These are phyloP conservation scores for Leptinotarsa rubiginosa DNA, from an alignment of 2,888 invertebrate species.

Conservation along the genomic window DNA sequence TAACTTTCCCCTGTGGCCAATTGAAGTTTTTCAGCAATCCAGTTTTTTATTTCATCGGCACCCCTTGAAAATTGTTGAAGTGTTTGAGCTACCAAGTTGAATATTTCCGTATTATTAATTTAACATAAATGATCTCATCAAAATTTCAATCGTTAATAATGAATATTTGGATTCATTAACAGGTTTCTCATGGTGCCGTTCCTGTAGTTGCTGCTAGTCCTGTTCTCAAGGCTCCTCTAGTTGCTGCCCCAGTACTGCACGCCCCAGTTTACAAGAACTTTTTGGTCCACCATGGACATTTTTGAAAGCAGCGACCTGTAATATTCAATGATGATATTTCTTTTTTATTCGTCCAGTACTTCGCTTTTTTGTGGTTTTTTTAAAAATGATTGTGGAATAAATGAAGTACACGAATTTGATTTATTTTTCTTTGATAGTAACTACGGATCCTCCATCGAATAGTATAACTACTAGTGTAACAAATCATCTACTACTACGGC, in stretches of 20 bases:
- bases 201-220: slow-evolving; percentile 13
- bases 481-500: too few species aligned
- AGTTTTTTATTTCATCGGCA: slow-evolving; percentile 99
- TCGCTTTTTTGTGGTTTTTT: too few species aligned
- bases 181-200: slow-evolving; percentile 16
- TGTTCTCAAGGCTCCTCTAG: slow-evolving; percentile 8
- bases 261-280: background rate
- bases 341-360: too few species aligned
- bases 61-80: slow-evolving; percentile 97
- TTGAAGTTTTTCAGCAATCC: slow-evolving; percentile 99
- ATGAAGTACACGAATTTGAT: too few species aligned
- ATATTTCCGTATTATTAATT: too few species aligned
- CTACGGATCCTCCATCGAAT: too few species aligned
- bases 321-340: too few species aligned
- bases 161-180: background rate
- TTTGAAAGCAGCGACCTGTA: too few species aligned
- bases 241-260: background rate
- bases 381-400: too few species aligned
- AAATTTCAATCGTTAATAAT: background rate
- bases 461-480: too few species aligned
- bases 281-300: background rate
- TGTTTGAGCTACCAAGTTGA: slow-evolving; percentile 69
- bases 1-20: slow-evolving; percentile 99
- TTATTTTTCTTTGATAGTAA: too few species aligned
- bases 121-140: too few species aligned